phyloP scores from a whole-genome alignment of 2,888 invertebrate species.

The Tromatobia lineatoria region DNA sequence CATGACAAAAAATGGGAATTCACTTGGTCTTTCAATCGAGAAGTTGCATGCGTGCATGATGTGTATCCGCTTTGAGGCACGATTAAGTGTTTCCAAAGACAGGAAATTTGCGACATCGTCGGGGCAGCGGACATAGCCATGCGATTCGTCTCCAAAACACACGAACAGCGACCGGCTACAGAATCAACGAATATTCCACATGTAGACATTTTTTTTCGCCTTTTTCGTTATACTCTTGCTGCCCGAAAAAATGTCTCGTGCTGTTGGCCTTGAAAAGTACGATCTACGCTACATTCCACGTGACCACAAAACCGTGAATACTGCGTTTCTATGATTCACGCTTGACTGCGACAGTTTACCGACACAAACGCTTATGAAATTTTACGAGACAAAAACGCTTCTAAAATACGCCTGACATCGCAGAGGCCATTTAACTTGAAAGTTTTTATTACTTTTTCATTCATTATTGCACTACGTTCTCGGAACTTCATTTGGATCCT shows the following conservation, averaged over 20 bases:
- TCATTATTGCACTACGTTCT: slow-evolving; percentile 4
- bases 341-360: slow-evolving; percentile 4
- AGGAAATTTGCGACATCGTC: slow-evolving; percentile 62
- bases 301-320: slow-evolving; percentile 47
- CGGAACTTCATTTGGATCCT: not conserved
- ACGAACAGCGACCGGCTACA: not conserved
- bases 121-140: slow-evolving; percentile 30
- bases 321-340: slow-evolving; percentile 45
- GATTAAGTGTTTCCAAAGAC: slow-evolving; percentile 65
- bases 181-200: slow-evolving; percentile 1
- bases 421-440: not conserved
- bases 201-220: not conserved
- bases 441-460: slow-evolving; percentile 8
- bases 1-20: slow-evolving; percentile 71
- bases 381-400: not conserved
- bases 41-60: slow-evolving; percentile 70
- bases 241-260: not conserved
- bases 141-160: slow-evolving; percentile 48
- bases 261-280: slow-evolving; percentile 51
- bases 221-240: not conserved
- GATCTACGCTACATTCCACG: slow-evolving; percentile 35
- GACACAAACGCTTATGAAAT: not conserved
- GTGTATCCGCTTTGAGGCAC: slow-evolving; percentile 63
- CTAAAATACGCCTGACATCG: not conserved
- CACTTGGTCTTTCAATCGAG: slow-evolving; percentile 78